Conservation (phyloP, 2,113 vertebrate genomes). For the Eulemur macaco region DNA sequence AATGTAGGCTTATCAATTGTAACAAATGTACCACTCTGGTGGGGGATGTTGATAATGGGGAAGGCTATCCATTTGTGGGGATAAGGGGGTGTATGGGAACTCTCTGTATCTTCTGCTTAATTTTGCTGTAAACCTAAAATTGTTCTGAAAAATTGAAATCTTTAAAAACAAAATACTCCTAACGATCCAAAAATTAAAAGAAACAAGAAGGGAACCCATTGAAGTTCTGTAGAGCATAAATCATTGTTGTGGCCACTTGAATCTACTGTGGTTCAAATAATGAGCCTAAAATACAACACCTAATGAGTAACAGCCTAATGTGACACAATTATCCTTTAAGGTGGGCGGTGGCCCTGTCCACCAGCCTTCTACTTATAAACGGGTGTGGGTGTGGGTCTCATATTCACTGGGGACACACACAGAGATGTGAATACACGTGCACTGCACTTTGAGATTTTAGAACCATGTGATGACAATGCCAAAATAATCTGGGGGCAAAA, state of each 20-base stretch:
- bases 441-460: not conserved
- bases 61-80: no score
- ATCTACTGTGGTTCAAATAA: not conserved
- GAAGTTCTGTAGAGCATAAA: not conserved
- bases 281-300: not conserved
- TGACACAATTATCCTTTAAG: not conserved
- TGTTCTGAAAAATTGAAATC: not conserved
- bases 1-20: no score
- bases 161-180: not conserved
- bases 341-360: not conserved
- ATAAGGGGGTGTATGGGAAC: no score
- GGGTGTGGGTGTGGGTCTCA: not conserved
- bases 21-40: not conserved
- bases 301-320: not conserved
- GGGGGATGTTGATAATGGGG: no score
- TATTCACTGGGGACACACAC: no score
- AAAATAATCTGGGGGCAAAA: not conserved
- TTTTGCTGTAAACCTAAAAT: not conserved
- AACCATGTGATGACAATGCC: not conserved
- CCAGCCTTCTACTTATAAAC: not conserved
- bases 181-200: not conserved
- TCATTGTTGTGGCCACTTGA: not conserved
- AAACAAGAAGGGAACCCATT: not conserved
- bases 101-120: not conserved
- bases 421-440: not conserved